phyloP scores from a whole-genome alignment of 2,888 invertebrate species.

The Macaria liturata region DNA sequence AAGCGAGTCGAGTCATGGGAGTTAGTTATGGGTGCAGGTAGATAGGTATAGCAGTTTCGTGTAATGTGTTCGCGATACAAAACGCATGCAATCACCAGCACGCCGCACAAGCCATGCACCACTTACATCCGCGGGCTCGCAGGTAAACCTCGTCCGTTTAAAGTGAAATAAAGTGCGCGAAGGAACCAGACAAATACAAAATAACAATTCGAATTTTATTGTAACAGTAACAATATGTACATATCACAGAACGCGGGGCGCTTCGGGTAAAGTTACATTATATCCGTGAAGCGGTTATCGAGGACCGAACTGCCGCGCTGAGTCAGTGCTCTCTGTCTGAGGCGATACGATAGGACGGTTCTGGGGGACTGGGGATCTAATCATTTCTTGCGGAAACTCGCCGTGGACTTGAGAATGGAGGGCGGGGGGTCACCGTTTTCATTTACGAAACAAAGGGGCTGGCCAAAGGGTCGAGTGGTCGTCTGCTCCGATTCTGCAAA shows the following conservation, averaged over 20 bases:
- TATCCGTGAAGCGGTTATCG: conserved; percentile 64
- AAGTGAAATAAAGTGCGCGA: conserved; percentile 59
- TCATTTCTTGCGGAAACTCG: conserved; percentile 81
- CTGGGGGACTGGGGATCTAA: conserved; percentile 48
- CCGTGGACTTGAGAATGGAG: conserved; percentile 78
- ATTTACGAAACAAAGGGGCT: conserved; percentile 88
- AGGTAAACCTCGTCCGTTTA: conserved; percentile 49
- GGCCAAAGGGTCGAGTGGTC: conserved; percentile 89
- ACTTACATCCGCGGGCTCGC: conserved; percentile 70
- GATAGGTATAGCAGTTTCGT: conserved; percentile 37
- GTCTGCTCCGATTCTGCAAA: conserved; percentile 79
- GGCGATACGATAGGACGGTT: conserved; percentile 51
- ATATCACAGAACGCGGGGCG: conserved; percentile 84
- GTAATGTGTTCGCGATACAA: conserved; percentile 54
- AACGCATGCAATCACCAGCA: conserved; percentile 73
- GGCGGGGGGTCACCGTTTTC: conserved; percentile 81
- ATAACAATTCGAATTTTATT: conserved; percentile 73
- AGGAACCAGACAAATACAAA: conserved; percentile 64
- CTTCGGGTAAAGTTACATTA: conserved; percentile 70
- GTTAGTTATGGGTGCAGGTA: conserved; percentile 55
- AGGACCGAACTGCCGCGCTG: conserved; percentile 59
- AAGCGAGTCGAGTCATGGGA: conserved; percentile 48
- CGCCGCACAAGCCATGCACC: conserved; percentile 79
- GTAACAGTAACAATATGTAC: conserved; percentile 82
- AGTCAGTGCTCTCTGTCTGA: conserved; percentile 62